Evolutionary conservation across 1,140 invertebrate genomes (phyloP).

Genomic region (Scylla paramamosain): DNA sequence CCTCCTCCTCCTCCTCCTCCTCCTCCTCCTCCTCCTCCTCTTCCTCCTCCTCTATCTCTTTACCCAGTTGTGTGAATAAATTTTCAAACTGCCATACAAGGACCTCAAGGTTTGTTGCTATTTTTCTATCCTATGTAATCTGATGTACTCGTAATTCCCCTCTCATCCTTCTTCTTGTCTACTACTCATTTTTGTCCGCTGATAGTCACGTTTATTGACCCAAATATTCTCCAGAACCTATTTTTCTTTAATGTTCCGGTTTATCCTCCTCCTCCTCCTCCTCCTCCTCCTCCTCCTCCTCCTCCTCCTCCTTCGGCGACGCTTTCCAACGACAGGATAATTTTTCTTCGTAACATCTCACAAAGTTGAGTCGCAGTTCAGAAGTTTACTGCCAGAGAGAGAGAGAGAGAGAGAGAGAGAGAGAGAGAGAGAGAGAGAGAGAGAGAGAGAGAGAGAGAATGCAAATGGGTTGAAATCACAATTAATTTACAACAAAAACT

Average conservation of each 20-base stretch:
- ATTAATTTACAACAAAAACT: not conserved
- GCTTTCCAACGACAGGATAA: not conserved
- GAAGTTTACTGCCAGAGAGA: not conserved
- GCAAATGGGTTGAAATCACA: not conserved
- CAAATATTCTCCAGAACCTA: too few species aligned
- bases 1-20: not conserved
- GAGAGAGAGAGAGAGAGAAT: not conserved
- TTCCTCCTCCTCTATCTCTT: not conserved
- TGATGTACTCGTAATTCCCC: too few species aligned
- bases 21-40: not conserved
- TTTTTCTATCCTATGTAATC: too few species aligned
- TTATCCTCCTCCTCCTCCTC: not conserved
- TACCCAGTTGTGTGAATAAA: too few species aligned
- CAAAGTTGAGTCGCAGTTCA: not conserved
- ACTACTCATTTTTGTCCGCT: too few species aligned
- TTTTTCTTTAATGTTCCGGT: not conserved
- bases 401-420: conserved; percentile 38
- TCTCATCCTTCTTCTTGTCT: too few species aligned
- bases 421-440: conserved; percentile 36
- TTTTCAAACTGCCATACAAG: too few species aligned
- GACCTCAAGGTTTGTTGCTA: too few species aligned
- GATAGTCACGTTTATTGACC: too few species aligned
- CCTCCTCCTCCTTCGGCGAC: not conserved
- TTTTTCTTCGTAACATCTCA: not conserved
- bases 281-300: not conserved